A percentile compares a stretch with the other conserved stretches of the same genome.
These are phyloP conservation scores for Phocides pigmalion DNA, from an alignment of 1,140 invertebrate species.

Conservation along the genomic window DNA sequence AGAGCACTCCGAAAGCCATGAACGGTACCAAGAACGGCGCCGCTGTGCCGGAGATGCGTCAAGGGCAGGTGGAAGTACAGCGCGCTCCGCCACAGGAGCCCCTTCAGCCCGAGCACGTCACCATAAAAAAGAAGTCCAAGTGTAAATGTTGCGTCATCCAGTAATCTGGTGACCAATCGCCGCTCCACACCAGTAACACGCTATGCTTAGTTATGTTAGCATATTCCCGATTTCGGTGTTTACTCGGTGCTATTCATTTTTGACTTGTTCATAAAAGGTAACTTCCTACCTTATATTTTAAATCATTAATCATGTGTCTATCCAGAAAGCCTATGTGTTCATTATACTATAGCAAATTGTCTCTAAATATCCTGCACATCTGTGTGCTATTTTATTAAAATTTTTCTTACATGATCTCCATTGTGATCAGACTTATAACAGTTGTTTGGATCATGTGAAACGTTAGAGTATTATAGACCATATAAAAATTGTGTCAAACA, in stretches of 20 bases:
- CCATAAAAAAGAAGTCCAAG: slow-evolving; percentile 95
- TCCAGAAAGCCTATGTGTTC: slow-evolving; percentile 54
- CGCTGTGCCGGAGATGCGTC: slow-evolving; percentile 53
- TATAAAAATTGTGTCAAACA: background rate
- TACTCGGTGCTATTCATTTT: slow-evolving; percentile 73
- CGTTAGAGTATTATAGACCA: background rate
- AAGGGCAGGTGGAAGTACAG: slow-evolving; percentile 88
- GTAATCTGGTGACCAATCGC: slow-evolving; percentile 79
- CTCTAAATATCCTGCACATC: background rate
- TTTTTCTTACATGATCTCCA: background rate
- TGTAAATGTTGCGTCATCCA: slow-evolving; percentile 95
- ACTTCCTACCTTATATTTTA: slow-evolving; percentile 35
- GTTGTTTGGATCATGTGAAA: background rate
- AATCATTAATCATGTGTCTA: slow-evolving; percentile 40
- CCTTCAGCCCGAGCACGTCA: slow-evolving; percentile 92
- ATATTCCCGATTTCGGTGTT: slow-evolving; percentile 60
- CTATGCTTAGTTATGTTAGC: slow-evolving; percentile 52
- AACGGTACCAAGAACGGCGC: slow-evolving; percentile 80
- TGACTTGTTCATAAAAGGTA: slow-evolving; percentile 41
- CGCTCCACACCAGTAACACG: slow-evolving; percentile 58
- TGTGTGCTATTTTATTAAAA: background rate
- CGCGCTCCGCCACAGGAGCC: slow-evolving; percentile 89
- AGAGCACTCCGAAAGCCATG: slow-evolving; percentile 67
- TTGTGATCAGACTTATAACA: background rate
- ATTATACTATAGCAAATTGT: slow-evolving; percentile 46